Base-by-base conservation (phyloP, 2,113 vertebrate species). In the Nerophis ophidion region DNA sequence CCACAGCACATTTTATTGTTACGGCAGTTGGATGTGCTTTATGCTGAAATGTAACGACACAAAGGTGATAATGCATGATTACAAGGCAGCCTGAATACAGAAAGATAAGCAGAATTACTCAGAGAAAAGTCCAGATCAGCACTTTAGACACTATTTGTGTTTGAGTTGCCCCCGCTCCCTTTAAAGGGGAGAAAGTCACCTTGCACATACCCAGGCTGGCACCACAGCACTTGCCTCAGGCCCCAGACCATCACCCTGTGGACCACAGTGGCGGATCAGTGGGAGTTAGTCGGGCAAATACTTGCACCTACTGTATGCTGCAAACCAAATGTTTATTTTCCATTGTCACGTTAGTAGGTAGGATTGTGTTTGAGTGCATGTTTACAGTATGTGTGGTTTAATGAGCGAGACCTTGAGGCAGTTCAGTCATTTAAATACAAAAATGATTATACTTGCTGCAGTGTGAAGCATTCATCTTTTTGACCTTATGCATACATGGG, bases 191-290 rank as follows among this genome's bases (percentile, higher is more conserved):
- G 74, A 74, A 74, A 81, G 73, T 87, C 77, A 84, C 82, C 81
- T 89, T 86, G 79, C 72, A 71, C 81, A 75, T 48, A 70, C 75
- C 67, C 66, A 71, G 75, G 70, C 73, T 40, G 68, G 67, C 74
- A 75, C 76, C 75, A 71, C 68, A 79, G 65, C 63, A 67, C 61
- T 82, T 57, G 77, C 75, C 76, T 61, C 65, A 68, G 76, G 63
- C 71, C 60, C 76, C 74, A 75, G 81, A 83, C 68, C 65, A 62
- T 65, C 59, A 65, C 71, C 77, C 75, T 74, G 67, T 67, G 68
- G 62, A 84, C 58, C 65, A 86, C 71, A 77, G 69, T 75, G 56
- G 68, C 0, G 63, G 85, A 88, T 89, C 77, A 88, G 71, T 70
- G n/a, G 48, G 48, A 49, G 4, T 49, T 19, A 3, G 40, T 44